Conservation (phyloP, 2,113 vertebrate genomes). For the Paraplagusia blochii region DNA sequence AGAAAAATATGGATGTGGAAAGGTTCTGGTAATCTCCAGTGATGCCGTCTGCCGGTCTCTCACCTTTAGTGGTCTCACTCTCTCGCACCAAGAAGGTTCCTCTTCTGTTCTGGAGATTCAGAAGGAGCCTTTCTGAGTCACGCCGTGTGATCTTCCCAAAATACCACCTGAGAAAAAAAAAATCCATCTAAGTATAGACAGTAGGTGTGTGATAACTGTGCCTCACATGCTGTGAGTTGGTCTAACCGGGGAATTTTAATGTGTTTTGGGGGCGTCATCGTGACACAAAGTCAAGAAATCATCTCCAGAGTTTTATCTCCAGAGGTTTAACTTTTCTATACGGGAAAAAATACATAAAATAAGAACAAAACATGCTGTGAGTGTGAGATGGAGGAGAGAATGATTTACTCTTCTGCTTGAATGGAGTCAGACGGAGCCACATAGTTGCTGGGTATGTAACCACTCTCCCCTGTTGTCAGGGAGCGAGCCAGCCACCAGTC, state of each 20-base stretch:
- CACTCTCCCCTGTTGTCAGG: slow-evolving; percentile 90
- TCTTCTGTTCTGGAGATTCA: slow-evolving; percentile 87
- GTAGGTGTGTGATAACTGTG: neutral
- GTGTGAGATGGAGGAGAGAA: slow-evolving; percentile 53
- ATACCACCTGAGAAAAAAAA: slow-evolving; percentile 84
- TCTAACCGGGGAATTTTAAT: too few relatives aligned
- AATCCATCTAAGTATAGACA: neutral
- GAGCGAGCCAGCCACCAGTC: slow-evolving; percentile 98
- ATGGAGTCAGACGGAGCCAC: slow-evolving; percentile 97
- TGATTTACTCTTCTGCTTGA: slow-evolving; percentile 93
- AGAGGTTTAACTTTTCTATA: neutral
- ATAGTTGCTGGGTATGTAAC: slow-evolving; percentile 98
- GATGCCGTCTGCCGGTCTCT: slow-evolving; percentile 31
- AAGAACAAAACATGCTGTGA: slow-evolving; percentile 18
- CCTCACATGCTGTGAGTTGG: neutral
- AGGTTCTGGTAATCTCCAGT: neutral
- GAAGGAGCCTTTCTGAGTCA: slow-evolving; percentile 90
- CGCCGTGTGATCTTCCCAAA: slow-evolving; percentile 95
- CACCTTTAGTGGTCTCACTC: slow-evolving; percentile 97
- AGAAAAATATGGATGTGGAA: too few relatives aligned
- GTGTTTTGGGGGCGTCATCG: slow-evolving; percentile 1
- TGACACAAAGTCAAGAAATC: too few relatives aligned
- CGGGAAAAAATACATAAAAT: neutral
- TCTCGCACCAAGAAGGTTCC: slow-evolving; percentile 95
- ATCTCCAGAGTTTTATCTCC: neutral